phyloP scores from a whole-genome alignment of 2,888 invertebrate genomes.

The Buathra laborator region DNA sequence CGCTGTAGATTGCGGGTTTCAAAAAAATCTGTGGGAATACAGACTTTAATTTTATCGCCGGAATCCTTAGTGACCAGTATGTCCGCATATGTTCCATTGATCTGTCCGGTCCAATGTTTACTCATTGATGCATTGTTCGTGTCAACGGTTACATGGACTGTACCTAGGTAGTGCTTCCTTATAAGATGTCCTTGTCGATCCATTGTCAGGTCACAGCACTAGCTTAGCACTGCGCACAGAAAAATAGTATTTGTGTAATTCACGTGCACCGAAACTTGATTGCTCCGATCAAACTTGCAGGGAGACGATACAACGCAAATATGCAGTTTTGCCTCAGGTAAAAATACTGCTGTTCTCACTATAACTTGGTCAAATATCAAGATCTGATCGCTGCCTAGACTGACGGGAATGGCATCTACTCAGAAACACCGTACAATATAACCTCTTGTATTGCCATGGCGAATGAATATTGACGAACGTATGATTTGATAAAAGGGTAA shows the following conservation, averaged over 20 bases:
- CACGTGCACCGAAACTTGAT: too few relatives aligned
- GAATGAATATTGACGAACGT: too few relatives aligned
- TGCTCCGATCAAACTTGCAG: too few relatives aligned
- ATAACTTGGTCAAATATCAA: too few relatives aligned
- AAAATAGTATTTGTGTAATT: too few relatives aligned
- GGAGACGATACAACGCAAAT: too few relatives aligned
- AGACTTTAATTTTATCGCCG: conserved; percentile 80
- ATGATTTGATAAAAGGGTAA: not conserved
- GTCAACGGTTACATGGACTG: not conserved
- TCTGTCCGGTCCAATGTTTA: conserved; percentile 59
- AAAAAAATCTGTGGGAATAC: conserved; percentile 67
- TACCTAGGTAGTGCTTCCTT: not conserved
- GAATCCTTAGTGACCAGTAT: conserved; percentile 85
- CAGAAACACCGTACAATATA: too few relatives aligned
- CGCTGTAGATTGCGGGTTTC: not conserved
- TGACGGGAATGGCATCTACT: too few relatives aligned
- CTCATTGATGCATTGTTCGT: not conserved
- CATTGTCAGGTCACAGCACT: not conserved
- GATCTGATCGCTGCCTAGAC: too few relatives aligned
- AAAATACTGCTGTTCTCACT: too few relatives aligned
- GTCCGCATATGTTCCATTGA: conserved; percentile 83
- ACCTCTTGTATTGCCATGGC: too few relatives aligned
- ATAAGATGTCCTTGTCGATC: not conserved
- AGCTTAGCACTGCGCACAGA: not conserved
- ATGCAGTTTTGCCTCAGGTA: too few relatives aligned